Percentiles rank a stretch among this genome's conserved stretches.
Evolutionary conservation across 2,888 invertebrate species (phyloP).

Genomic region (Drosophila mulleri): DNA sequence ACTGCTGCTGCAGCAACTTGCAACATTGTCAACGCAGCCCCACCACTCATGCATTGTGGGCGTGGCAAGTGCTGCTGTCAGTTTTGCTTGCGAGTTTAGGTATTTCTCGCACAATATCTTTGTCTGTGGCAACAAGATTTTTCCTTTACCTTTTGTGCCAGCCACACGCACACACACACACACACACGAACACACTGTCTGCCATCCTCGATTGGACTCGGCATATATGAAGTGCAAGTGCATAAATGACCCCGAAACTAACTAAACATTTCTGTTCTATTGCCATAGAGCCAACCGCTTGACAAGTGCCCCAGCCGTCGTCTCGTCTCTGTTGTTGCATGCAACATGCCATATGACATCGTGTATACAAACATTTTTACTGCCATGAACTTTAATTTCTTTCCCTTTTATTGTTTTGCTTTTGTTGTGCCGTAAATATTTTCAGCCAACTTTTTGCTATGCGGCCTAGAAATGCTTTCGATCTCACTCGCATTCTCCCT

Average conservation of each 20-base stretch:
- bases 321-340: background rate
- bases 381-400: conserved; percentile 54
- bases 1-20: conserved; percentile 2
- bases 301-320: conserved; percentile 7
- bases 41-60: background rate
- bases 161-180: background rate
- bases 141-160: conserved; percentile 6
- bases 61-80: conserved; percentile 31
- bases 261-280: conserved; percentile 41
- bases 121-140: background rate
- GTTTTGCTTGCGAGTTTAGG: conserved; percentile 7
- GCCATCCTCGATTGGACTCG: conserved; percentile 8
- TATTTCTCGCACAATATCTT: conserved; percentile 9
- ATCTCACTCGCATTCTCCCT: background rate
- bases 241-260: conserved; percentile 35
- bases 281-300: conserved; percentile 21
- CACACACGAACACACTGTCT: background rate
- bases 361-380: conserved; percentile 30
- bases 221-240: conserved; percentile 57
- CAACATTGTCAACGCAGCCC: conserved; percentile 44
- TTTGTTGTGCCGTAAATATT: conserved; percentile 40
- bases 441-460: conserved; percentile 60
- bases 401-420: conserved; percentile 16
- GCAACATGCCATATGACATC: conserved; percentile 36
- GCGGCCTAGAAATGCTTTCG: conserved; percentile 51